Base-by-base conservation (phyloP, 2,888 invertebrate species). In the Thalpophila matura region DNA sequence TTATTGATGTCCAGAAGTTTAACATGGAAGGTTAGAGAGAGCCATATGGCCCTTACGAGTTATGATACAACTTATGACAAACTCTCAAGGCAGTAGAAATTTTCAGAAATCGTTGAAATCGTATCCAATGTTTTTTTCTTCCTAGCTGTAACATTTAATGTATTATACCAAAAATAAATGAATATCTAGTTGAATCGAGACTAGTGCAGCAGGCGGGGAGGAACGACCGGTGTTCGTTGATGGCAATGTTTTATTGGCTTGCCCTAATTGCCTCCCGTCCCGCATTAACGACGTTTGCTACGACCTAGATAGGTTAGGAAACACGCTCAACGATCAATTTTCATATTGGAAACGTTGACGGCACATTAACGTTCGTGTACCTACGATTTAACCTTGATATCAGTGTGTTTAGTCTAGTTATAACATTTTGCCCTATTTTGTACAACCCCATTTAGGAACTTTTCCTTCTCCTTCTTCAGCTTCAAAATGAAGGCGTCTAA, bases 261-360 rank as follows among this genome's bases (percentile, higher is more conserved):
- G 91, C 81, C 91, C 90, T 92, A 92, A 93, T 93, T 93, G 90
- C 89, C 88, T 87, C 82, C 87, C 87, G 87, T 83, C 85, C 88
- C 85, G 86, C 85, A 88, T 87, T 89, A 89, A 88, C 88, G 84
- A 87, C 86, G 84, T 87, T 87, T 83, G 80, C 87, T 82, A 81
- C 87, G 89, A 90, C 91, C 91, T 89, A 90, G 84, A 89, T 89
- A 67, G 46, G 64, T 66, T 77, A 75, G 65, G 64, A 68, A n/a
- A 71, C 72, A 70, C 67, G 72, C 74, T 82, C 62, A 56, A 56
- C 73, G 73, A 81, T 81, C 70, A 80, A 80, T 82, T 80, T 82
- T 80, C 74, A 82, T 79, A 77, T 79, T 77, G 64, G 58, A 77
- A 70, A 71, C 53, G 67, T 65, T 65, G 50, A 69, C 49, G 62